Percentiles rank a stretch among this genome's conserved stretches.
Conservation (phyloP, 2,113 vertebrate species). For the Sander vitreus region DNA sequence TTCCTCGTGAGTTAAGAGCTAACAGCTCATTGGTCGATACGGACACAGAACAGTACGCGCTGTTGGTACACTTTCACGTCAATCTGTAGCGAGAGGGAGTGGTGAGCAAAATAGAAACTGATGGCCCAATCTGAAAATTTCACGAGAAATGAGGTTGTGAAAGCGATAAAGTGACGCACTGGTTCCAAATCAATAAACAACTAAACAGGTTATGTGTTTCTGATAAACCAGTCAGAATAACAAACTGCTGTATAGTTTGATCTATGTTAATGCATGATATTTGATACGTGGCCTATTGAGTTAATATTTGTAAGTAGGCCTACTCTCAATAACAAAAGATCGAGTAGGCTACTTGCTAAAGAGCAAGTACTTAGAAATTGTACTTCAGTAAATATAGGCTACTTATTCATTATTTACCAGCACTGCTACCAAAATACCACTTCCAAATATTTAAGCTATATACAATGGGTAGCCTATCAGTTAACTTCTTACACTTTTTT, state of each 20-base stretch:
- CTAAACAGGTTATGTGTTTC: not conserved
- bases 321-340: not conserved
- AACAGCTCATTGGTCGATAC: conserved; percentile 51
- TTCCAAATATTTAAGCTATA: not conserved
- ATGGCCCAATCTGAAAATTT: conserved; percentile 42
- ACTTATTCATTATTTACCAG: not conserved
- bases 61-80: conserved; percentile 54
- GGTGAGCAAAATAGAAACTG: conserved; percentile 74
- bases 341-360: no score
- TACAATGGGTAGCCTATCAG: not conserved
- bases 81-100: conserved; percentile 38
- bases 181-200: not conserved
- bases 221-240: not conserved
- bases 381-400: no score
- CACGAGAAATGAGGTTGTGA: conserved; percentile 78
- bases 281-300: no score
- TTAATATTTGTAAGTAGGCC: not conserved
- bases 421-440: not conserved
- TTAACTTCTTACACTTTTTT: not conserved
- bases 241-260: not conserved
- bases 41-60: fast-evolving
- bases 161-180: conserved; percentile 44
- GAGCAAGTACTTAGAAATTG: no score
- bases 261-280: not conserved
- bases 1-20: not conserved